Base-by-base conservation (phyloP, 1,140 invertebrate genomes). In the Polypedilum pembai region DNA sequence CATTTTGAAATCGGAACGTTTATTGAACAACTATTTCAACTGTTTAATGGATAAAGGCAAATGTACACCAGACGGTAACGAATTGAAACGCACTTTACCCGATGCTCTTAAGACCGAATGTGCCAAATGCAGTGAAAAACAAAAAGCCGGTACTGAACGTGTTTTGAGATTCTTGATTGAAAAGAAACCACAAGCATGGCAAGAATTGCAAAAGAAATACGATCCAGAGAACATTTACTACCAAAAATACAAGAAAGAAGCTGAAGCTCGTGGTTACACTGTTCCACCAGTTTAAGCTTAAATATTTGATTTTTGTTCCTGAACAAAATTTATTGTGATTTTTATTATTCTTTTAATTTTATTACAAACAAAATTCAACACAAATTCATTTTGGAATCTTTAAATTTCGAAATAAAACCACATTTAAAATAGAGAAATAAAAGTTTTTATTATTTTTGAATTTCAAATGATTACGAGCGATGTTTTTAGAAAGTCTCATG, bases 11-110 rank as follows among this genome's bases (percentile, higher is more conserved):
- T 92, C 87, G 73, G 86, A 90, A 1, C 83, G 90, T 40, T 81
- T 93, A 17, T 81, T 92, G 5, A 82, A 80, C 1, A 88, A 85
- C 74, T 92, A 92, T 76, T 80, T 85, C 8, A 86, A 91, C 74
- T 93, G 91, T 79, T 76, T 92, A 0, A 75, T 92, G 77, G 88
- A 89, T 0, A 83, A 84, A 72, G 89, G 87, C 10, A 84, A 85
- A 17, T 92, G 91, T 80, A 90, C 87, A 7, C 81, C 89, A 12
- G 91, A 92, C 74, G 91, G 85, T 73, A 82, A 83, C 73, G 89
- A 90, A 82, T 79, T 92, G 0, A 92, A 88, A 85, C 85, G 90
- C 89, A 82, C 84, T 1, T 78, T 91, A 0, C 83, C 85, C 7
- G 89, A 90, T 45, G 89, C 88, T 1, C 76, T 90, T 7, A 81